Base-by-base conservation (phyloP, 1,140 invertebrate genomes). In the Dreissena rostriformis region DNA sequence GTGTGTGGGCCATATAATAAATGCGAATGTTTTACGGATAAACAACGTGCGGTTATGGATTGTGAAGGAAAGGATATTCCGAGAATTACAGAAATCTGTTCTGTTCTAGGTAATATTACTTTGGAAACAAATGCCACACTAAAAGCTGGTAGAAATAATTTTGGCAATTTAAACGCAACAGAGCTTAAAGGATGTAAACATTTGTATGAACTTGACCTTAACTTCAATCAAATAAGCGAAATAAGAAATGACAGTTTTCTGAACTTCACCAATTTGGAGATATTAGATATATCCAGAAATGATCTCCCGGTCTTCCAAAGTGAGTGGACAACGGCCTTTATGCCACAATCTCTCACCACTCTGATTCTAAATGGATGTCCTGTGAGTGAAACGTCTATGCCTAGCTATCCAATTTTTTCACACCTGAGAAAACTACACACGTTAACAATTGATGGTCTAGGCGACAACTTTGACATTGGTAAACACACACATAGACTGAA, bases 111-210 rank as follows among this genome's bases (percentile, higher is more conserved):
- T 14, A 57, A 57, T 19, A 57, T 57, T 12, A 14, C 53, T 57
- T 12, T 14, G 12, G 53, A 57, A 57, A 19, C 19, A 12, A 57
- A 14, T 14, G 53, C n/a, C n/a, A n/a, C 12, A 57, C 53, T 57
- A 12, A 14, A 57, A 14, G 19, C 19, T 14, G 53, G 53, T 12
- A 57, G 53, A 19, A 57, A 57, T 57, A 57, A 57, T 19, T 57
- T 57, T 14, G 53, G 53, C 12, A 57, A 57, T 57, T 57, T 78
- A 17, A n/a, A 17, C 15, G 24, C 15, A 6, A 66, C 53, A 68
- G 80, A 57, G 67, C 29, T 82, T 0, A 52, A 67, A 77, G 74
- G 86, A 68, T 68, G 67, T 73, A 55, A 74, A 1, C 19, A 55
- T 19, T 17, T 87, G 63, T 5, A 49, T 26, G 52, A 55, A 17